Conservation (phyloP, 1,140 invertebrate species). For the Penaeus japonicus region DNA sequence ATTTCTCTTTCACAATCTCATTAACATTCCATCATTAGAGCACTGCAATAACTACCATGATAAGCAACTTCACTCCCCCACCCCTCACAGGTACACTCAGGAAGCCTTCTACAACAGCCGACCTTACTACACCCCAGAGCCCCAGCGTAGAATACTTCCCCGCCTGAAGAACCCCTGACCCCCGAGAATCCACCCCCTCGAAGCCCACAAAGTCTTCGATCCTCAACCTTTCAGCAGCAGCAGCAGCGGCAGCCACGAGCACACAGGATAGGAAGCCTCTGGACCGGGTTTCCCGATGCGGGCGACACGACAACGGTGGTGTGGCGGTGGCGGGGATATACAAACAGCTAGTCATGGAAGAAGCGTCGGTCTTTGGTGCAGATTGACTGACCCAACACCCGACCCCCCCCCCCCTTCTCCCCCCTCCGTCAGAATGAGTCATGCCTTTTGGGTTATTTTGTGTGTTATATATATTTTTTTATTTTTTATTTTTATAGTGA, state of each 20-base stretch:
- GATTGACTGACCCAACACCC: no score
- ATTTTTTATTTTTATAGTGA: no score
- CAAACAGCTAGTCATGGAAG: slow-evolving; percentile 4
- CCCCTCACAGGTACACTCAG: slow-evolving; percentile 54
- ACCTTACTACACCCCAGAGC: slow-evolving; percentile 77
- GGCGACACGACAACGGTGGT: no score
- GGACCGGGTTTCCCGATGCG: slow-evolving; percentile 21
- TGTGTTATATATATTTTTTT: no score
- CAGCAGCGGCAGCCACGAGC: slow-evolving; percentile 22
- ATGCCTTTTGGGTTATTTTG: no score
- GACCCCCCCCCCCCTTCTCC: no score
- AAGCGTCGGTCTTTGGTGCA: neutral
- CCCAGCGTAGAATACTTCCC: slow-evolving; percentile 68
- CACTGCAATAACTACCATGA: neutral
- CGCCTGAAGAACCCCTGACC: slow-evolving; percentile 57
- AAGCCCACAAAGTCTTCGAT: slow-evolving; percentile 15
- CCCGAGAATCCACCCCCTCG: slow-evolving; percentile 21
- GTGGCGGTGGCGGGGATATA: neutral
- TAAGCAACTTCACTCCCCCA: neutral
- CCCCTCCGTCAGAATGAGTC: no score
- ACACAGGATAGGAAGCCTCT: slow-evolving; percentile 43
- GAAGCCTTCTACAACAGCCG: slow-evolving; percentile 62
- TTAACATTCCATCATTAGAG: neutral
- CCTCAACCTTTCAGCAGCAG: slow-evolving; percentile 24
- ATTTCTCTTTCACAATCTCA: no score